Evolutionary conservation across 2,888 invertebrate genomes (phyloP).

Genomic region (Diachrysia chrysitis): DNA sequence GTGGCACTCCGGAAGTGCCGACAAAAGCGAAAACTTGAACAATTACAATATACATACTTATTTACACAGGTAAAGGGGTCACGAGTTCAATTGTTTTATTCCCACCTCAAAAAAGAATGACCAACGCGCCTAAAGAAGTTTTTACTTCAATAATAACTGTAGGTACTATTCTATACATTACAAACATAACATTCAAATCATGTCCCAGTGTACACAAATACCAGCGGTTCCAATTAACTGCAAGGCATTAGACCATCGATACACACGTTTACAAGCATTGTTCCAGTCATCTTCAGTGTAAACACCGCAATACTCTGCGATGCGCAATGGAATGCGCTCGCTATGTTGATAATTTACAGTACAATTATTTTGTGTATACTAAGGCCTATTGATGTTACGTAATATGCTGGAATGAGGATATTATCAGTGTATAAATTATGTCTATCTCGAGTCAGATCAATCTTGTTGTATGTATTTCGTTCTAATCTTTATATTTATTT

Average conservation of each 20-base stretch:
- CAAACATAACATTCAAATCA: conserved; percentile 3
- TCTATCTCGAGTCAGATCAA: not conserved
- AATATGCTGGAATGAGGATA: not conserved
- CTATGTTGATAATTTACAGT: conserved; percentile 46
- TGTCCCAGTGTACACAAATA: not conserved
- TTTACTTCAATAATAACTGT: too few relatives aligned
- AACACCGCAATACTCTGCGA: conserved; percentile 35
- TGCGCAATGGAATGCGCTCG: conserved; percentile 41
- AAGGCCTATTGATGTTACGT: not conserved
- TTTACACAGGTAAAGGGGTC: too few relatives aligned
- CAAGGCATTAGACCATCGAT: conserved; percentile 28
- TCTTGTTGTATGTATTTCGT: not conserved
- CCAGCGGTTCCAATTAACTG: conserved; percentile 34
- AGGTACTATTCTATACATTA: not conserved
- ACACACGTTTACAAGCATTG: conserved; percentile 31
- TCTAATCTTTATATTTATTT: not conserved
- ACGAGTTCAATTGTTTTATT: too few relatives aligned
- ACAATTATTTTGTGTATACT: conserved; percentile 35
- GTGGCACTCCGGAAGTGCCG: too few relatives aligned
- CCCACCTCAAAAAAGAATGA: too few relatives aligned
- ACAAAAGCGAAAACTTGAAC: too few relatives aligned
- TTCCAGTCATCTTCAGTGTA: conserved; percentile 37
- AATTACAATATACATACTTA: too few relatives aligned
- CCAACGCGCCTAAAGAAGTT: too few relatives aligned
- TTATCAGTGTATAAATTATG: not conserved